These are phyloP conservation scores for Zosterops borbonicus DNA, from an alignment of 2,113 vertebrate genomes.

Conservation along the genomic window DNA sequence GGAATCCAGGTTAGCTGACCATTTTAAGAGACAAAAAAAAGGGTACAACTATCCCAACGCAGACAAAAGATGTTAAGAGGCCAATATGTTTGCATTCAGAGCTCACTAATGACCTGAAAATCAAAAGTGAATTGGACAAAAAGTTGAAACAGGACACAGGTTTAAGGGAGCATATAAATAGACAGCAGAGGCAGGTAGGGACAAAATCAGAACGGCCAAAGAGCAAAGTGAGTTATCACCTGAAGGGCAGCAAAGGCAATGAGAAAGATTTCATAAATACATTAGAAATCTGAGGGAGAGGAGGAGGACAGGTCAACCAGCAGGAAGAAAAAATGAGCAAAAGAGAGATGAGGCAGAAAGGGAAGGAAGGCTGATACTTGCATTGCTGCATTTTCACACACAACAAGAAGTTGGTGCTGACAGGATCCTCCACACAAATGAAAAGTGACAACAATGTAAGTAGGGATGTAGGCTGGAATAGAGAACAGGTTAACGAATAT, in stretches of 20 bases:
- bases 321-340: neutral
- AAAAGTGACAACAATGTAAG: conserved; percentile 31
- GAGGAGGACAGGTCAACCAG: neutral
- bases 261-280: conserved; percentile 12
- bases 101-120: conserved; percentile 54
- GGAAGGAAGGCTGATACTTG: neutral
- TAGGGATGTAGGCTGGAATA: neutral
- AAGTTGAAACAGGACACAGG: neutral
- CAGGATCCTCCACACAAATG: neutral
- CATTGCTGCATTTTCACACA: neutral
- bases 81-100: conserved; percentile 36
- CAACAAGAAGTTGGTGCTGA: neutral
- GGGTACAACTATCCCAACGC: neutral
- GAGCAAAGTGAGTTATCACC: neutral
- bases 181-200: neutral
- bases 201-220: neutral
- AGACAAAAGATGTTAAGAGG: conserved; percentile 24
- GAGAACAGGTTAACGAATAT: conserved; percentile 7
- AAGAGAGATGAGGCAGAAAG: neutral
- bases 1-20: conserved; percentile 32
- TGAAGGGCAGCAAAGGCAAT: conserved; percentile 26
- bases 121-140: conserved; percentile 24
- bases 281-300: neutral
- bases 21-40: neutral
- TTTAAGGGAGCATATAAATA: conserved; percentile 23